These are phyloP conservation scores for Diachasmimorpha longicaudata DNA, from an alignment of 1,140 invertebrate species.

Conservation along the genomic window DNA sequence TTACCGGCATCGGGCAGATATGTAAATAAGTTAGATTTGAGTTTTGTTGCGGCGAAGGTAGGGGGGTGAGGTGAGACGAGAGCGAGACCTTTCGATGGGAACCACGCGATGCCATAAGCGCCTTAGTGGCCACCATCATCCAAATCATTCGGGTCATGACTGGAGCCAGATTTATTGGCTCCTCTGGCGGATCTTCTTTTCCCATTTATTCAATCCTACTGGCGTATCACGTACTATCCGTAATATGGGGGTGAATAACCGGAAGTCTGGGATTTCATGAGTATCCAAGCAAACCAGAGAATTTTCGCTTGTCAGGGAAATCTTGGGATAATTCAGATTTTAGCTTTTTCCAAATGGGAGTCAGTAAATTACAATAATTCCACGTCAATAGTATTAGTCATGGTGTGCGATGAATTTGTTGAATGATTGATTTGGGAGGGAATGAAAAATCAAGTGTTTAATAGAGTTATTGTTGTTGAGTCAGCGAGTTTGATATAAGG, in stretches of 20 bases:
- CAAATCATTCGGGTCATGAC: conserved; percentile 38
- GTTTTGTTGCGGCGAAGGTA: conserved; percentile 49
- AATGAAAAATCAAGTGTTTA: background rate
- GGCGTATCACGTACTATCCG: background rate
- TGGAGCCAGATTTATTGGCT: conserved; percentile 61
- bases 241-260: conserved; percentile 47
- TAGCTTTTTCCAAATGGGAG: background rate
- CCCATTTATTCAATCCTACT: background rate
- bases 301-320: too few relatives aligned
- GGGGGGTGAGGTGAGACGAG: conserved; percentile 9
- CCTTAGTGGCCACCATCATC: conserved; percentile 55
- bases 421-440: background rate
- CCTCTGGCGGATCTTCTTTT: conserved; percentile 24
- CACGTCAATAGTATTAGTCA: background rate
- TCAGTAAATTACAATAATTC: background rate
- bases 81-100: conserved; percentile 55
- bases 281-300: background rate
- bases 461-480: too few relatives aligned
- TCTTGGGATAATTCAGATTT: too few relatives aligned
- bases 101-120: conserved; percentile 50
- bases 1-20: conserved; percentile 55
- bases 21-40: conserved; percentile 63
- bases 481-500: too few relatives aligned
- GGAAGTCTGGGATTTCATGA: conserved; percentile 51
- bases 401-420: background rate